These are phyloP conservation scores for Rhombomys opimus DNA, from an alignment of 2,113 vertebrate genomes.

Conservation along the genomic window DNA sequence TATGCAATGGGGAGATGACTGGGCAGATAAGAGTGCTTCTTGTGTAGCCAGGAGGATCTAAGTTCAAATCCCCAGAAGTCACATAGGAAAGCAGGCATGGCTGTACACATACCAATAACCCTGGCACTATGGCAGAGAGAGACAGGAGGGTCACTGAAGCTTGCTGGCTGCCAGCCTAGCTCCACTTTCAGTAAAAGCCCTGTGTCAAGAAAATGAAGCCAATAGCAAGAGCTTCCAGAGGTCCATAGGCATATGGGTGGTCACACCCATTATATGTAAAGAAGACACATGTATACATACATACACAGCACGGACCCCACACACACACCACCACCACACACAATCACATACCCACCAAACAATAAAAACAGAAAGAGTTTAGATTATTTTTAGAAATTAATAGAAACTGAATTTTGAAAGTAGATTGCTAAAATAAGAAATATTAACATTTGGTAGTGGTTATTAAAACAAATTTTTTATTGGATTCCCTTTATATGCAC, in stretches of 20 bases:
- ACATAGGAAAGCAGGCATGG: not conserved
- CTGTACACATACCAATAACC: not conserved
- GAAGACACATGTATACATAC: not conserved
- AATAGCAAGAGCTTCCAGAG: not conserved
- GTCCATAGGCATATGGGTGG: too few relatives aligned
- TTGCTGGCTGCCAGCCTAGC: not conserved
- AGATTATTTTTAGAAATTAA: not conserved
- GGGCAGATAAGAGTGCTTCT: not conserved
- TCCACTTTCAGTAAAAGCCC: not conserved
- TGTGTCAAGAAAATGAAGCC: not conserved
- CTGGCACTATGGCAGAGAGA: not conserved
- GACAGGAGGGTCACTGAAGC: not conserved
- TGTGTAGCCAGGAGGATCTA: not conserved
- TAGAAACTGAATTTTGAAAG: constrained; percentile 27
- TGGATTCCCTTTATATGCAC: not conserved
- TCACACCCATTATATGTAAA: not conserved
- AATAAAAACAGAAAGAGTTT: not conserved
- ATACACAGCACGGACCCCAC: not conserved
- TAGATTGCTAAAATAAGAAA: not conserved
- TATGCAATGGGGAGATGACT: not conserved
- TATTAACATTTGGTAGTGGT: not conserved
- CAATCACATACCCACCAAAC: not conserved
- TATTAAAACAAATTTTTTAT: not conserved
- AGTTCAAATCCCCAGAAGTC: not conserved
- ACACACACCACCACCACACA: not conserved